phyloP scores from a whole-genome alignment of 2,888 invertebrate genomes.

The Ceramica pisi region DNA sequence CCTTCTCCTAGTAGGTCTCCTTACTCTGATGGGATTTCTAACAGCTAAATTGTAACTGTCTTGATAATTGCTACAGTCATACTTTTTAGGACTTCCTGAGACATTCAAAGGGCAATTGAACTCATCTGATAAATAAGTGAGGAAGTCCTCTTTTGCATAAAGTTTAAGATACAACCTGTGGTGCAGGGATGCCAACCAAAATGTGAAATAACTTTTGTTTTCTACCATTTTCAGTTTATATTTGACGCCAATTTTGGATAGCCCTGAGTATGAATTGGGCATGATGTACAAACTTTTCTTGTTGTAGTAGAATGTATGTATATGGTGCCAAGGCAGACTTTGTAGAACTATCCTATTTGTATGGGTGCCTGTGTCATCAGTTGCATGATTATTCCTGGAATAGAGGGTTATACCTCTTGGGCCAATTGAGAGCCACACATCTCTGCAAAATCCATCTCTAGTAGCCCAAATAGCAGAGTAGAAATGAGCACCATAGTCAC shows the following conservation, averaged over 20 bases:
- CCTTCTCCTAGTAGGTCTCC: conserved; percentile 87
- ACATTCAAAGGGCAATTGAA: conserved; percentile 89
- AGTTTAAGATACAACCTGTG: conserved; percentile 94
- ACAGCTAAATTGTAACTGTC: conserved; percentile 89
- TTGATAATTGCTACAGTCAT: conserved; percentile 87
- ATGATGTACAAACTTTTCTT: conserved; percentile 93
- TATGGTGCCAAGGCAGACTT: conserved; percentile 92
- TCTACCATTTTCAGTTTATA: conserved; percentile 94
- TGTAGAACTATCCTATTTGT: conserved; percentile 87
- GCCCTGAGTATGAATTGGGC: conserved; percentile 89
- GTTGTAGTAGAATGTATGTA: conserved; percentile 94
- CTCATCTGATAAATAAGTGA: conserved; percentile 92
- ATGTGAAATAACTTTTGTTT: conserved; percentile 94
- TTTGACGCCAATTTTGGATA: conserved; percentile 92
- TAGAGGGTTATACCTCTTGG: conserved; percentile 92
- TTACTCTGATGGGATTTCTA: conserved; percentile 82
- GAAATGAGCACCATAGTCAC: conserved; percentile 94
- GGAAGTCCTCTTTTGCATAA: conserved; percentile 93
- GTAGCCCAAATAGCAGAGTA: conserved; percentile 93
- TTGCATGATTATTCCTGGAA: conserved; percentile 85
- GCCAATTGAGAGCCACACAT: conserved; percentile 92
- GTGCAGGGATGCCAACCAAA: conserved; percentile 94
- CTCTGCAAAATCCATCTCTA: conserved; percentile 91
- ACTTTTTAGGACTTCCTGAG: conserved; percentile 76
- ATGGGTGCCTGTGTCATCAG: conserved; percentile 77